These are phyloP conservation scores for Lordiphosa fenestrarum DNA, from an alignment of 2,888 invertebrate genomes.

Conservation along the genomic window DNA sequence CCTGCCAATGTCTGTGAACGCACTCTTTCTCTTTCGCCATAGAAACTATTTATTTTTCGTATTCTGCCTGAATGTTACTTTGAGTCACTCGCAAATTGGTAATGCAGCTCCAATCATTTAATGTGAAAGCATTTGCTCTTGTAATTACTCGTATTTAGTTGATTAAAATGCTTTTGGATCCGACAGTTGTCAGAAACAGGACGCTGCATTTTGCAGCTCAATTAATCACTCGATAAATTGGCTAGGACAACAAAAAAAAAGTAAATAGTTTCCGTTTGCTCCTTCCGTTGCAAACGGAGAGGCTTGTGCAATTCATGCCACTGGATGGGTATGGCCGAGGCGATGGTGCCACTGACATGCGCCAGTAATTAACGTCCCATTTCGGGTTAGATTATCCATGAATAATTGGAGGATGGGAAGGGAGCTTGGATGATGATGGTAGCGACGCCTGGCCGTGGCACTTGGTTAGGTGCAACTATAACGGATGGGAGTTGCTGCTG, in stretches of 20 bases:
- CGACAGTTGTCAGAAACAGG: constrained; percentile 51
- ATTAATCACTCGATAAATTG: constrained; percentile 50
- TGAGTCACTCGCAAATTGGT: no score
- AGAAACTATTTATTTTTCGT: no score
- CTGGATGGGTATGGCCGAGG: background rate
- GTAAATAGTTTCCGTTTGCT: constrained; percentile 19
- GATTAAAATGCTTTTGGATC: no score
- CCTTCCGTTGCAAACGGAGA: no score
- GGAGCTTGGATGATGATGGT: constrained; percentile 30
- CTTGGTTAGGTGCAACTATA: constrained; percentile 19
- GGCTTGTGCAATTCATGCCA: constrained; percentile 7
- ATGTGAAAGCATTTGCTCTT: background rate
- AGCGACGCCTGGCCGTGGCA: constrained; percentile 28
- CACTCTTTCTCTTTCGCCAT: no score
- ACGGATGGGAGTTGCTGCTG: constrained; percentile 30
- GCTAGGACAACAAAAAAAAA: constrained; percentile 18
- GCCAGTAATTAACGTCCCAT: constrained; percentile 80
- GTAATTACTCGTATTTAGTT: background rate
- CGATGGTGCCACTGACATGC: constrained; percentile 58
- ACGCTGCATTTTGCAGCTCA: constrained; percentile 47
- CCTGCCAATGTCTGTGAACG: no score
- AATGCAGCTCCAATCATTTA: no score
- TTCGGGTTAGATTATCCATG: constrained; percentile 80
- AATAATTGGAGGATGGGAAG: constrained; percentile 72
- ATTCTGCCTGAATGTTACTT: no score